Evolutionary conservation across 2,888 invertebrate genomes (phyloP).

Genomic region (Ellobium chinense): DNA sequence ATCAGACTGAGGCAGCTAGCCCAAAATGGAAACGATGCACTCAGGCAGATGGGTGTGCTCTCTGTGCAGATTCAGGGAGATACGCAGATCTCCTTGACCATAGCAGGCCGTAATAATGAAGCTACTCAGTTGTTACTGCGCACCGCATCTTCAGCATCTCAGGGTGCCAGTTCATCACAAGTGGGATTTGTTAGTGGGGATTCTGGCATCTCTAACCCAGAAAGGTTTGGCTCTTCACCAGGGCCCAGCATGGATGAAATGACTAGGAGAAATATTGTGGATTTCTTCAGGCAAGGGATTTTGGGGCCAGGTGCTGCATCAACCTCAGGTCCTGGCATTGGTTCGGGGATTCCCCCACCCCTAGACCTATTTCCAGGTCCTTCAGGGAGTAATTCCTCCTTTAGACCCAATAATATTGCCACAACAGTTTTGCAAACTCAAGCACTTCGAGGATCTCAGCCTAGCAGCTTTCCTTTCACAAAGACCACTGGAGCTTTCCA

Average conservation of each 20-base stretch:
- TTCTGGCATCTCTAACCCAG: constrained; percentile 41
- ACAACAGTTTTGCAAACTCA: not conserved
- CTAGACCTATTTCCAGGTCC: constrained; percentile 19
- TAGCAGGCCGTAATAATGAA: constrained; percentile 85
- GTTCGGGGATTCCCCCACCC: constrained; percentile 82
- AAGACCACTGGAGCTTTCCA: constrained; percentile 44
- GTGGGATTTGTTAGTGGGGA: constrained; percentile 21
- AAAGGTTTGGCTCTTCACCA: constrained; percentile 57
- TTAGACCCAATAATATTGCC: constrained; percentile 35
- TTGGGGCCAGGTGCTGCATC: constrained; percentile 51
- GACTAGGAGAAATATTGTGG: constrained; percentile 77
- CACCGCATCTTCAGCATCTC: constrained; percentile 51
- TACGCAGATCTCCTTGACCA: constrained; percentile 83
- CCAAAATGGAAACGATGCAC: constrained; percentile 89
- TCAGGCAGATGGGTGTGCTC: constrained; percentile 94
- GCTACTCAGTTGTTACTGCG: constrained; percentile 83
- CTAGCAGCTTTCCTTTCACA: constrained; percentile 41
- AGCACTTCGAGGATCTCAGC: constrained; percentile 24
- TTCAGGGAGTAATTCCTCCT: constrained; percentile 15
- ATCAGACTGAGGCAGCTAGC: constrained; percentile 93
- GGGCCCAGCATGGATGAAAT: constrained; percentile 75
- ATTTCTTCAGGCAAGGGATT: constrained; percentile 76
- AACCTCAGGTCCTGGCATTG: constrained; percentile 89
- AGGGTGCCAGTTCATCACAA: constrained; percentile 26
- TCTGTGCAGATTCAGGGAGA: constrained; percentile 91